Evolutionary conservation across 2,888 invertebrate genomes (phyloP), one percentile per base, ranked within the genome.

Genomic region (Arrhopalites spinosus): DNA sequence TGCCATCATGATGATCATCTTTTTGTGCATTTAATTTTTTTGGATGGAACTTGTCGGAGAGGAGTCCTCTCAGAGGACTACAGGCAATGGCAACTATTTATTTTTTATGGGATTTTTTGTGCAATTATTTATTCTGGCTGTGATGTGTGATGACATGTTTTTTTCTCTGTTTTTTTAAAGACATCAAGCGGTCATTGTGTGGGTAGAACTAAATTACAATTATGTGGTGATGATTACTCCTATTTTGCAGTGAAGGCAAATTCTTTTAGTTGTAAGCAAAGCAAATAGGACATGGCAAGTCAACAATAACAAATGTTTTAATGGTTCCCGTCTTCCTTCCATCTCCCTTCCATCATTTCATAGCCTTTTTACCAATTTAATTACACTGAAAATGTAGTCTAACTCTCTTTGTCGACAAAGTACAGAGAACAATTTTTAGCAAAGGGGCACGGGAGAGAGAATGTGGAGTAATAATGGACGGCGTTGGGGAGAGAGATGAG

Each of bases 131-230:
- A 72, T 72, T 72, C 72, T 72, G 61, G 63, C 47, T 72, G 47
- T 63, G 63, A 72, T 61, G 72, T 72, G 72, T 63, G 72, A 72
- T 63, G 72, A 72, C 20, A 45, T 45, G 47, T 50, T 63, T 47
- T 72, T 63, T 61, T 23, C 20, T 70, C 5, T 0, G 23, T 20
- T 25, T 5, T 53, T 27, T 11, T 13, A 68, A 73, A 76, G 73
- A 73, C 76, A 76, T 76, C 73, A 76, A 76, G 43, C 73, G 76
- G 76, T 73, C 76, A 76, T 76, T 76, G 76, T 73, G 56, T 76
- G 67, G 61, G 68, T 74, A 59, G 74, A 68, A 50, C 45, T 74
- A 66, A 74, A 66, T 56, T 74, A 56, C 23, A 30, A 67, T 43
- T 27, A 66, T n/a, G 23, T 27, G 63, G 29, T 63, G 71, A 61